phyloP scores from a whole-genome alignment of 2,888 invertebrate species.

The Apotomis turbidana region DNA sequence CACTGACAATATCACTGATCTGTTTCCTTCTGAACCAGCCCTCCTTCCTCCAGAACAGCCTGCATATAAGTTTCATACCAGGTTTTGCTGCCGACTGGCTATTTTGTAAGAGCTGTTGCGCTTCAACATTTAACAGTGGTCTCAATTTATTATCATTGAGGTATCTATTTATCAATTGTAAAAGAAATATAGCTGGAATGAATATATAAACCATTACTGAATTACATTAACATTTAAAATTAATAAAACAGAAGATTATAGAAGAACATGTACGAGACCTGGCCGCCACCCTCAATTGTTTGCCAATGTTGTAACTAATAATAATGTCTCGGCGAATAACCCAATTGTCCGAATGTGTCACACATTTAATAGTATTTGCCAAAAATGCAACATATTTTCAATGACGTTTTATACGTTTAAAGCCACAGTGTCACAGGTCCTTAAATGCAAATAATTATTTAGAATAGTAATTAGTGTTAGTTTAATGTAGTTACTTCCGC shows the following conservation, averaged over 20 bases:
- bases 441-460: too few relatives aligned
- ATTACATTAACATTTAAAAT: background rate
- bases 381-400: too few relatives aligned
- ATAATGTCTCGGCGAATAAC: too few relatives aligned
- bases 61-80: constrained; percentile 64
- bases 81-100: constrained; percentile 56
- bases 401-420: too few relatives aligned
- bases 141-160: constrained; percentile 56
- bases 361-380: too few relatives aligned
- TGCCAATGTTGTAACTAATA: too few relatives aligned
- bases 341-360: too few relatives aligned
- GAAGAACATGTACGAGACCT: too few relatives aligned
- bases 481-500: too few relatives aligned
- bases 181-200: constrained; percentile 65
- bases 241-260: background rate
- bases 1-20: constrained; percentile 52
- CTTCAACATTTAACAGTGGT: constrained; percentile 54
- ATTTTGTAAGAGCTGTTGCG: constrained; percentile 54
- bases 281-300: too few relatives aligned
- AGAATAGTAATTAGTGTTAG: too few relatives aligned
- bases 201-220: constrained; percentile 3
- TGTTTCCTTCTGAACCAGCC: constrained; percentile 64
- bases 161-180: constrained; percentile 62
- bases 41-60: constrained; percentile 69
- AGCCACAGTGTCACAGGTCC: too few relatives aligned